Percentiles rank a stretch among this genome's conserved stretches.
These are phyloP conservation scores for Melipona quadrifasciata DNA, from an alignment of 1,140 invertebrate genomes.

Conservation along the genomic window DNA sequence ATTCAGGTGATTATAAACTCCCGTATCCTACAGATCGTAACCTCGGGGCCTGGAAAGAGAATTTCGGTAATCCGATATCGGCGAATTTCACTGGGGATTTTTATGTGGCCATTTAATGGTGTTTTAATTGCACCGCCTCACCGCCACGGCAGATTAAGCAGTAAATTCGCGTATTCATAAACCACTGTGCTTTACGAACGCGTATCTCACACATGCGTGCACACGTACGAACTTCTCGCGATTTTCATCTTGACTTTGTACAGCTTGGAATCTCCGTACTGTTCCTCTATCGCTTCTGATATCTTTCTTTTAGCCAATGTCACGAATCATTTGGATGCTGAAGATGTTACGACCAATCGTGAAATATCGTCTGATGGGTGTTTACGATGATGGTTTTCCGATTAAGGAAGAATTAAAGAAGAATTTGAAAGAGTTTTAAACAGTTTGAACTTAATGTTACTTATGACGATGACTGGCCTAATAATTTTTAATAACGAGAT, in stretches of 20 bases:
- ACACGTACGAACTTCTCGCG: background rate
- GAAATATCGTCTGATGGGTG: constrained; percentile 23
- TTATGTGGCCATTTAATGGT: constrained; percentile 71
- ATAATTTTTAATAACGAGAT: background rate
- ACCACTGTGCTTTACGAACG: constrained; percentile 69
- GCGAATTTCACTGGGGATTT: constrained; percentile 70
- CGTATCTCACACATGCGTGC: background rate
- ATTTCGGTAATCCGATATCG: constrained; percentile 70
- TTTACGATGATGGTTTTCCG: constrained; percentile 41
- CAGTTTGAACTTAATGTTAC: constrained; percentile 10
- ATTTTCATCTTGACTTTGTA: constrained; percentile 40
- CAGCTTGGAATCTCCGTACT: constrained; percentile 4
- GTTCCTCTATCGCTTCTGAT: background rate
- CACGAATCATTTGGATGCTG: constrained; percentile 26
- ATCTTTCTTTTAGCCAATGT: background rate
- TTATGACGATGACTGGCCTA: constrained; percentile 39
- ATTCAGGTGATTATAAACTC: constrained; percentile 36
- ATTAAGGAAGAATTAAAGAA: background rate
- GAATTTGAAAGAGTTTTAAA: background rate
- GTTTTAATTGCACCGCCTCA: constrained; percentile 72
- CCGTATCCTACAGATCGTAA: constrained; percentile 39
- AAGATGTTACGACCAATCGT: constrained; percentile 38
- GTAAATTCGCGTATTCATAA: constrained; percentile 75
- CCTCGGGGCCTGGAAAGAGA: constrained; percentile 26
- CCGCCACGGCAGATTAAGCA: constrained; percentile 72